A percentile compares a stretch with the other conserved stretches of the same genome.
Conservation (phyloP, 2,888 invertebrate species). For the Drosophila eohydei region DNA sequence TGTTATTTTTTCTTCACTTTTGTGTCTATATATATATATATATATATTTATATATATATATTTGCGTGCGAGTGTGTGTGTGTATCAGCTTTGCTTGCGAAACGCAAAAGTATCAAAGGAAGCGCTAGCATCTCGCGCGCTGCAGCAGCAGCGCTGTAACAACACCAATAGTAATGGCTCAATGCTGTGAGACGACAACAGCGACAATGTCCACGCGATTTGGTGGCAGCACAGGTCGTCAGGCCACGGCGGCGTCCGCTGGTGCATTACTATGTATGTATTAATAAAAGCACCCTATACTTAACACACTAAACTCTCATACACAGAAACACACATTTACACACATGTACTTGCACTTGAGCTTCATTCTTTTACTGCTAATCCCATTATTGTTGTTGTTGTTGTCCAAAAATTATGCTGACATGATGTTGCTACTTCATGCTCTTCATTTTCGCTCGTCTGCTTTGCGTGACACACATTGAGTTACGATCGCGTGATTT, state of each 20-base stretch:
- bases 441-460: neutral
- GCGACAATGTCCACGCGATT: slow-evolving; percentile 47
- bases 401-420: slow-evolving; percentile 33
- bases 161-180: slow-evolving; percentile 45
- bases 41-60: neutral
- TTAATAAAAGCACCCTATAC: slow-evolving; percentile 38
- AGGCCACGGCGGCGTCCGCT: slow-evolving; percentile 32
- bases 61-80: neutral
- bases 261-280: slow-evolving; percentile 49
- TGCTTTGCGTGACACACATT: slow-evolving; percentile 40
- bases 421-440: slow-evolving; percentile 12
- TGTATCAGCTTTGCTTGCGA: slow-evolving; percentile 18
- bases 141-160: slow-evolving; percentile 6
- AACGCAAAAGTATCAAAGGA: slow-evolving; percentile 20
- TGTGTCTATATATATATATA: neutral
- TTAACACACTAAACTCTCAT: slow-evolving; percentile 34
- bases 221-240: slow-evolving; percentile 40
- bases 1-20: slow-evolving; percentile 10
- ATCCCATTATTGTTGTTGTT: slow-evolving; percentile 14
- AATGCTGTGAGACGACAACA: slow-evolving; percentile 56
- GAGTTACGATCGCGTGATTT: slow-evolving; percentile 47
- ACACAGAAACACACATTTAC: slow-evolving; percentile 4
- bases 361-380: slow-evolving; percentile 21
- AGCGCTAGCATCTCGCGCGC: slow-evolving; percentile 14
- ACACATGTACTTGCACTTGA: slow-evolving; percentile 46